phyloP scores from a whole-genome alignment of 2,797 vertebrate species.

The Babyrousa celebensis region DNA sequence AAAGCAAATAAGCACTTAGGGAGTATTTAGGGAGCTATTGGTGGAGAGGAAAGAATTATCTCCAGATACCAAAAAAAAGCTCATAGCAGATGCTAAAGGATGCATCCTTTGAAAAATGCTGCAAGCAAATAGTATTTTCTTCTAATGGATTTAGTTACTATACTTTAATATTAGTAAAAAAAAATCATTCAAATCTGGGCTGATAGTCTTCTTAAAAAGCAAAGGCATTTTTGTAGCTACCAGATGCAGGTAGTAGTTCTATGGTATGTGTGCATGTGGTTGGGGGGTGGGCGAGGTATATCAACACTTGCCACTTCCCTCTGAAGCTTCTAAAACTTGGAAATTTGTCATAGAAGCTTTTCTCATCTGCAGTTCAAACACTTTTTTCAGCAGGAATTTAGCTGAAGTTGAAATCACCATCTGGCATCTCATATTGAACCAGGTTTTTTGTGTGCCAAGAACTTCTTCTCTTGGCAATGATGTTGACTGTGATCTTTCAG shows the following conservation, averaged over 20 bases:
- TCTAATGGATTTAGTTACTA: not conserved
- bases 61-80: not conserved
- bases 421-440: constrained; percentile 86
- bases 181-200: not conserved
- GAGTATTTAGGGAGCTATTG: not conserved
- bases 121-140: constrained; percentile 6
- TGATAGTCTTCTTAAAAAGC: constrained; percentile 49
- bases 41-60: not conserved
- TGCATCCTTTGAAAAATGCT: not conserved
- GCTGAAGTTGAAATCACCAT: constrained; percentile 86
- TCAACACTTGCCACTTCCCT: constrained; percentile 83
- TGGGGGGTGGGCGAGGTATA: not conserved
- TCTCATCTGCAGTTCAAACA: constrained; percentile 86
- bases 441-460: constrained; percentile 79
- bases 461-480: constrained; percentile 84
- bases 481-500: constrained; percentile 83
- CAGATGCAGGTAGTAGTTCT: constrained; percentile 13
- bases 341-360: constrained; percentile 84
- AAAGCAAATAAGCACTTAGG: too few relatives aligned
- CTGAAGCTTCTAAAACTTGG: constrained; percentile 80
- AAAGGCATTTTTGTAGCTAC: constrained; percentile 34
- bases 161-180: not conserved
- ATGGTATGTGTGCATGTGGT: not conserved
- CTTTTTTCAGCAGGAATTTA: constrained; percentile 85
- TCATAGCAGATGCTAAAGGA: not conserved